Base-by-base conservation (phyloP, 2,888 invertebrate species). In the Orchestes rusci region DNA sequence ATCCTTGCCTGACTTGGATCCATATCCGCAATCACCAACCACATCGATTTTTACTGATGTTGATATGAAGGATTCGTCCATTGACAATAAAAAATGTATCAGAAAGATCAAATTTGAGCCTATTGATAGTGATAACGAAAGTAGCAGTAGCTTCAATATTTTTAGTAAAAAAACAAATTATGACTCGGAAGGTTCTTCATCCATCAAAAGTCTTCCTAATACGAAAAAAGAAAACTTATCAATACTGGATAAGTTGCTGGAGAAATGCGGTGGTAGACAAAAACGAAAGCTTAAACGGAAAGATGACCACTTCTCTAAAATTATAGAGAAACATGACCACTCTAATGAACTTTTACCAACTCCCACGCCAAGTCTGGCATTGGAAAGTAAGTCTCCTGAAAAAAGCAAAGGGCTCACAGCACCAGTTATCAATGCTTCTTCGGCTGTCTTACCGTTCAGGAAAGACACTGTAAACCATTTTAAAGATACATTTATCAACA, bases 1-100 rank as follows among this genome's bases (percentile, higher is more conserved):
- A 2, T 87, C 87, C 4, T 68, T 86, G 39, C 87, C 86, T 2
- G 87, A 87, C 61, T 68, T 87, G 49, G 87, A 87, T 58, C 80
- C 83, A 1, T 79, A 77, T 57, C 82, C 82, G 3, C 73, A 78
- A 19, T 82, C 82, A n/a, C 82, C 82, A 3, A 77, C 80, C 1
- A 72, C 79, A 3, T 80, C 80, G 2, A 76, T 78, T 1, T 74
- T 77, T 28, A 76, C 77, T 53, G 80, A 81, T 60, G 76, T 48
- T 28, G 58, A 56, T 12, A 61, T 56, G n/a, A 53, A 49, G 28
- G 46, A 52, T 28, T 45, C 37, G 17, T 12, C 50, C 43, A 12
- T 23, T 23, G 13, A 23, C 16, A 48, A 29, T 19, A 50, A 47
- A 39, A 52, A 47, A 32, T 33, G 18, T 13, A 28, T 52, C 4